These are phyloP conservation scores for Pipistrellus nathusii DNA, from an alignment of 2,797 vertebrate genomes.

Conservation along the genomic window DNA sequence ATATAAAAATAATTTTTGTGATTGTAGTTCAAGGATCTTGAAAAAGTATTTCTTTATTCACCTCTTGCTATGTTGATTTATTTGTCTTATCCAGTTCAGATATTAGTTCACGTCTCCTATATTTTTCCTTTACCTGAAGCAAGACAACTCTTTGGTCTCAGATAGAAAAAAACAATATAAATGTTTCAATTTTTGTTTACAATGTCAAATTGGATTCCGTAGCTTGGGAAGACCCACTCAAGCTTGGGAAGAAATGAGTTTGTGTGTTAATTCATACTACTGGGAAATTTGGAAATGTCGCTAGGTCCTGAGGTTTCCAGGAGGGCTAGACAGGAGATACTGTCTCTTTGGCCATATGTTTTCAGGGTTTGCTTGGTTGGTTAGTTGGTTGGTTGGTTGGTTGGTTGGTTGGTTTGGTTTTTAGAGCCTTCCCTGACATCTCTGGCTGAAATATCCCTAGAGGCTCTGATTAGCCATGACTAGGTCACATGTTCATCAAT, in stretches of 20 bases:
- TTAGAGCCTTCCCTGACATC: not conserved
- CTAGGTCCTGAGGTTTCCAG: not conserved
- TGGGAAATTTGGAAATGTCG: not conserved
- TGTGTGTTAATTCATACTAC: not conserved
- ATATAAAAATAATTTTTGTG: not conserved
- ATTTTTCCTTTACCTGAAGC: slow-evolving; percentile 13
- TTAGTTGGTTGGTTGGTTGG: not conserved
- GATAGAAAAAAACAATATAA: slow-evolving; percentile 4
- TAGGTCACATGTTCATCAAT: not conserved
- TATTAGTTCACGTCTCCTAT: slow-evolving; percentile 9
- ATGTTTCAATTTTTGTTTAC: not conserved
- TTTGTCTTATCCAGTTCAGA: slow-evolving; percentile 18
- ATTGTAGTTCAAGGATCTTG: not conserved
- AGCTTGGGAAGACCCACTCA: not conserved
- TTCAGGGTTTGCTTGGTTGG: not conserved
- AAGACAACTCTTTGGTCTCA: slow-evolving; percentile 19
- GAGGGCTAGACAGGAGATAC: not conserved
- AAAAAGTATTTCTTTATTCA: not conserved
- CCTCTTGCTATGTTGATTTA: not conserved
- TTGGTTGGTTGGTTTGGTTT: not conserved
- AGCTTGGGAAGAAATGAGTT: not conserved
- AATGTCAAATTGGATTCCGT: slow-evolving; percentile 7
- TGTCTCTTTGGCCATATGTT: not conserved
- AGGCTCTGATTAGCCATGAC: not conserved
- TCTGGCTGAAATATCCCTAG: not conserved